phyloP scores from a whole-genome alignment of 2,797 vertebrate species.

The Scomberomorus guttatus region DNA sequence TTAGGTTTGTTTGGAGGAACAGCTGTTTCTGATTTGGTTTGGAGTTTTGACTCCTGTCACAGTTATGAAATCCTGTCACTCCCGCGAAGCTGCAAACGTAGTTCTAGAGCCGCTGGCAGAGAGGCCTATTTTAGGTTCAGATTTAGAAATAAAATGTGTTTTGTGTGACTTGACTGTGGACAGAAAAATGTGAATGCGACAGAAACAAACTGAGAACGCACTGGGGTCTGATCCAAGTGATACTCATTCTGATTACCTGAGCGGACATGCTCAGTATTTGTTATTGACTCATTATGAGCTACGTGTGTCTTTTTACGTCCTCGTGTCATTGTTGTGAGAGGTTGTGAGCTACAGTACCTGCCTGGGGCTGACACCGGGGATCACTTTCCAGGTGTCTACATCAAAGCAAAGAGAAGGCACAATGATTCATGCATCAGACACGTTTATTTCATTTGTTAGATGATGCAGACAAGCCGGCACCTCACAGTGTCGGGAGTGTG shows the following conservation, averaged over 20 bases:
- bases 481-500: neutral
- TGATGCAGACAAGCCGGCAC: slow-evolving; percentile 24
- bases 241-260: neutral
- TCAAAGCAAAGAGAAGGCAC: slow-evolving; percentile 42
- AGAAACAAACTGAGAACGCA: neutral
- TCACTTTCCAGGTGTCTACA: slow-evolving; percentile 64
- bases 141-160: neutral
- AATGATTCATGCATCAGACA: slow-evolving; percentile 53
- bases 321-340: slow-evolving; percentile 14
- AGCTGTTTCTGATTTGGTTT: slow-evolving; percentile 46
- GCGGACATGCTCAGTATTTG: neutral
- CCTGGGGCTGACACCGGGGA: slow-evolving; percentile 35
- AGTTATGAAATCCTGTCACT: slow-evolving; percentile 33
- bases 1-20: slow-evolving; percentile 19
- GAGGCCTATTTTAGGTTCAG: neutral
- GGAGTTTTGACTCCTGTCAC: slow-evolving; percentile 31
- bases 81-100: neutral
- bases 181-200: neutral
- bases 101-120: neutral
- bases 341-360: slow-evolving; percentile 10
- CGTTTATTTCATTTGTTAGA: slow-evolving; percentile 41
- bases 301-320: neutral
- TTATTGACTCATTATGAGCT: neutral
- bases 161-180: neutral
- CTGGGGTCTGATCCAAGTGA: neutral